Percentiles rank a stretch among this genome's conserved stretches.
Evolutionary conservation across 2,113 vertebrate species (phyloP).

Genomic region (Camarhynchus parvulus): DNA sequence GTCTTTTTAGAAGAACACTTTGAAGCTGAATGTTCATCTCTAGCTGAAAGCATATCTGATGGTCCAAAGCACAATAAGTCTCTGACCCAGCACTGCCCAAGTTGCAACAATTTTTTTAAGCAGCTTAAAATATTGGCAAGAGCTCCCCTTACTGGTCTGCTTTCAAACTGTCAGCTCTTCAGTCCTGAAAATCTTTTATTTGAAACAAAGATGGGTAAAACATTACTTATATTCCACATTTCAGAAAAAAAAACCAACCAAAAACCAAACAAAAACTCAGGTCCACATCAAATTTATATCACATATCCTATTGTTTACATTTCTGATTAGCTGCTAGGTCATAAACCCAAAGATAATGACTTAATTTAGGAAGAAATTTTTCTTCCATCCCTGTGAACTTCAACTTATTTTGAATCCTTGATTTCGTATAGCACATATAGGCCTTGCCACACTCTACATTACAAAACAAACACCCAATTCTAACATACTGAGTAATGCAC

Average conservation of each 20-base stretch:
- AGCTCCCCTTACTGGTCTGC: slow-evolving; percentile 65
- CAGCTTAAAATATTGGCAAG: slow-evolving; percentile 33
- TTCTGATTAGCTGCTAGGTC: neutral
- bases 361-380: neutral
- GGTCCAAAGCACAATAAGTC: neutral
- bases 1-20: neutral
- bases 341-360: neutral
- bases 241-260: accelerated
- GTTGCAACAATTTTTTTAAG: neutral
- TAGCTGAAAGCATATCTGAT: neutral
- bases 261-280: neutral
- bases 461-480: neutral
- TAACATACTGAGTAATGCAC: neutral
- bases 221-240: neutral
- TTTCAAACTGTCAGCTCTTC: neutral
- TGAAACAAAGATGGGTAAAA: neutral
- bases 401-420: neutral
- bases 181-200: neutral
- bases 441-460: neutral
- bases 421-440: neutral
- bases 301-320: neutral
- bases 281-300: neutral
- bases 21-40: neutral
- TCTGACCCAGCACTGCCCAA: neutral
- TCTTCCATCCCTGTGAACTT: neutral